These are phyloP conservation scores for Microtus ochrogaster DNA, from an alignment of 2,113 vertebrate species.

Conservation along the genomic window DNA sequence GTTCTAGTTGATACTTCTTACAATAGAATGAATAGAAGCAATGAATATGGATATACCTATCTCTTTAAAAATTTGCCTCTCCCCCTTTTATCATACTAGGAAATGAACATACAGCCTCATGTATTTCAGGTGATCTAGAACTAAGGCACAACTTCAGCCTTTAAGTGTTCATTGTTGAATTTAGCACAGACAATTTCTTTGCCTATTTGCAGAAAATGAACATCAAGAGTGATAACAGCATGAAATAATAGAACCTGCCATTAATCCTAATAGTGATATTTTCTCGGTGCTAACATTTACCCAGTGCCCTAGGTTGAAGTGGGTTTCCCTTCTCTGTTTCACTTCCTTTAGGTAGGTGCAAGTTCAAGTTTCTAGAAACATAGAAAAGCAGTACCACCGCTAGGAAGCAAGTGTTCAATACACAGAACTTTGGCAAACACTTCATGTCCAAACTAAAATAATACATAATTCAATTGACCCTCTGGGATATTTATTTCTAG, in stretches of 20 bases:
- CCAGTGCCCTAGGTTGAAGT: not conserved
- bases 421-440: not conserved
- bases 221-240: not conserved
- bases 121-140: not conserved
- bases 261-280: not conserved
- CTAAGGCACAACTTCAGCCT: not conserved
- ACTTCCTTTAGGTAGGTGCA: not conserved
- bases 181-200: not conserved
- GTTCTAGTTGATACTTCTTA: not conserved
- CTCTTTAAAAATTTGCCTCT: not conserved
- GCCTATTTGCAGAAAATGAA: not conserved
- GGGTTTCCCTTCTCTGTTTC: not conserved
- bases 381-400: not conserved
- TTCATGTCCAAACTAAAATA: not conserved
- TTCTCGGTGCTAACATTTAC: not conserved
- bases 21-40: not conserved
- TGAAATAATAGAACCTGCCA: not conserved
- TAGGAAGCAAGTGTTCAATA: not conserved
- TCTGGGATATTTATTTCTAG: not conserved
- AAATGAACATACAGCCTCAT: not conserved
- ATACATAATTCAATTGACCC: not conserved
- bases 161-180: not conserved
- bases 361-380: not conserved
- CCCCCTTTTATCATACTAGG: not conserved
- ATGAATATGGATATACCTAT: not conserved